Conservation (phyloP, 2,113 vertebrate species). For the Anguilla rostrata region DNA sequence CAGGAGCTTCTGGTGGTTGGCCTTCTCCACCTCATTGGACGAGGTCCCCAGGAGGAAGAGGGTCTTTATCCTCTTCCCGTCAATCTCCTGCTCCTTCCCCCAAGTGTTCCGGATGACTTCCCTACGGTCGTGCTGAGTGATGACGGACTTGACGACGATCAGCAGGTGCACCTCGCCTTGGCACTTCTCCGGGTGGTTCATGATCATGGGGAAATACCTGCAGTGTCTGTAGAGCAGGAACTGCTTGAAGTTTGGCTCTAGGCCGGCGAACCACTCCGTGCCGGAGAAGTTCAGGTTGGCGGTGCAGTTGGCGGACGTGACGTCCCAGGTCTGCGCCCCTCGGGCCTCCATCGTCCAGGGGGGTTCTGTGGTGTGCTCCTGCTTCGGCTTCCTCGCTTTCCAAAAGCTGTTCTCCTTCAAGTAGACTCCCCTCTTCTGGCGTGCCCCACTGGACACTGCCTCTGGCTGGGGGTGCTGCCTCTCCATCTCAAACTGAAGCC, state of each 20-base stretch:
- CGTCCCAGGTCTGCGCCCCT: slow-evolving; percentile 72
- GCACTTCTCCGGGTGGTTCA: slow-evolving; percentile 92
- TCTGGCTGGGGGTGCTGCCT: slow-evolving; percentile 54
- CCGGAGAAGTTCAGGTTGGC: slow-evolving; percentile 80
- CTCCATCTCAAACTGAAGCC: slow-evolving; percentile 67
- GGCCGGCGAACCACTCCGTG: slow-evolving; percentile 75
- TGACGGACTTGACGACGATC: slow-evolving; percentile 89
- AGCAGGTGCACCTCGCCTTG: slow-evolving; percentile 72
- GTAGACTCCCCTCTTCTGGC: slow-evolving; percentile 44
- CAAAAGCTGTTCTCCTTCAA: slow-evolving; percentile 69
- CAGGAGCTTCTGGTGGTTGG: slow-evolving; percentile 92
- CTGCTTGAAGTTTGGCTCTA: slow-evolving; percentile 85
- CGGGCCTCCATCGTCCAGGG: neutral
- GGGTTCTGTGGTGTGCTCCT: neutral
- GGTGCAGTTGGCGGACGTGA: slow-evolving; percentile 80
- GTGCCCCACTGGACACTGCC: slow-evolving; percentile 9
- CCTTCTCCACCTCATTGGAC: slow-evolving; percentile 77
- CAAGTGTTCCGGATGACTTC: slow-evolving; percentile 93
- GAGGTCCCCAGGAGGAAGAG: slow-evolving; percentile 86
- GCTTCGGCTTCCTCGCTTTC: slow-evolving; percentile 60
- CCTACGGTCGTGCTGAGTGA: slow-evolving; percentile 86
- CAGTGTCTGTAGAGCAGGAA: slow-evolving; percentile 91
- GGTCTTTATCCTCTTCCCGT: slow-evolving; percentile 74
- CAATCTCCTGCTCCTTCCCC: slow-evolving; percentile 79
- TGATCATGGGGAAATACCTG: slow-evolving; percentile 86